These are phyloP conservation scores for Aplocera efformata DNA, from an alignment of 2,888 invertebrate species.

Conservation along the genomic window DNA sequence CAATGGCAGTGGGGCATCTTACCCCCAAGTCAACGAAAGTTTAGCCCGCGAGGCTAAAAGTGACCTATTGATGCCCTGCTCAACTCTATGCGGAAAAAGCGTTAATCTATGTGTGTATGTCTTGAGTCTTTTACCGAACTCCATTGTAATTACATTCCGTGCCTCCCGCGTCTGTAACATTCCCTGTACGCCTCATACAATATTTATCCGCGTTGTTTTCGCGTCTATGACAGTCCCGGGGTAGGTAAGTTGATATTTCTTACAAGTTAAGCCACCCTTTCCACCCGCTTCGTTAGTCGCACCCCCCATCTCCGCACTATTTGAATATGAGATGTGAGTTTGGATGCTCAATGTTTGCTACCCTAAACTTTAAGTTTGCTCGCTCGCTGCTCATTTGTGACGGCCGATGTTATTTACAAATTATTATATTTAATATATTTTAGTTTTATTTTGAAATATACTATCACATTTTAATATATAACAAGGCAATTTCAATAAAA, in stretches of 20 bases:
- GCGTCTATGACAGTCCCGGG: slow-evolving; percentile 28
- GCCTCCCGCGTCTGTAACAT: slow-evolving; percentile 1
- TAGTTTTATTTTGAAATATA: not conserved
- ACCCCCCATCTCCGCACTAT: slow-evolving; percentile 58
- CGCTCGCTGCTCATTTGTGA: slow-evolving; percentile 52
- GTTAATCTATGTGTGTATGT: no score
- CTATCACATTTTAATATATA: no score
- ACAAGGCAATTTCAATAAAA: no score
- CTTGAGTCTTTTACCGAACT: no score
- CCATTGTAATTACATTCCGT: not conserved
- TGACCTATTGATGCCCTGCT: no score
- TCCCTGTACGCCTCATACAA: slow-evolving; percentile 19
- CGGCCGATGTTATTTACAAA: slow-evolving; percentile 51
- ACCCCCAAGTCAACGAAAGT: no score
- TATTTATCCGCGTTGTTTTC: slow-evolving; percentile 29
- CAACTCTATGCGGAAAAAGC: no score
- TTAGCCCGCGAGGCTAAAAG: no score
- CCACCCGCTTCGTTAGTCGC: slow-evolving; percentile 61
- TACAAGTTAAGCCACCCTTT: slow-evolving; percentile 39
- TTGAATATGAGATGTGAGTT: slow-evolving; percentile 75
- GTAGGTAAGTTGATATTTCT: slow-evolving; percentile 54
- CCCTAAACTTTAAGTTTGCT: slow-evolving; percentile 69
- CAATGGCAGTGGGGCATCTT: no score
- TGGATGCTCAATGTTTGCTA: slow-evolving; percentile 59
- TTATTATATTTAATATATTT: slow-evolving; percentile 26